These are phyloP conservation scores for Exephanes ischioxanthus DNA, from an alignment of 2,888 invertebrate genomes.

Conservation along the genomic window DNA sequence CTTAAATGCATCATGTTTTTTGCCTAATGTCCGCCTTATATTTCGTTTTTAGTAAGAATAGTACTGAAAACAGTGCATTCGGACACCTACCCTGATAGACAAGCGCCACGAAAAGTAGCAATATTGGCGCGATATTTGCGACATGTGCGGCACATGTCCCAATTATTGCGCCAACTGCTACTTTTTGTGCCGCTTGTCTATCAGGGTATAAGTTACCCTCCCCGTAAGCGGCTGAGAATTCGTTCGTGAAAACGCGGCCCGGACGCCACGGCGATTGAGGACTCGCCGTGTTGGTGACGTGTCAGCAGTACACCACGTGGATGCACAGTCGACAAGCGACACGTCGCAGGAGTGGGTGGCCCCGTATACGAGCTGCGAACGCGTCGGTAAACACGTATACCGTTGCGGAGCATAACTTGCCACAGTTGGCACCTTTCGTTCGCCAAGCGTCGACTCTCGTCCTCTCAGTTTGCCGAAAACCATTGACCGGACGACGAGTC, in stretches of 20 bases:
- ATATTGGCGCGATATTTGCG: no score
- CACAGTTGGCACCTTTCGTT: slow-evolving; percentile 51
- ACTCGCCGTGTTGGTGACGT: slow-evolving; percentile 74
- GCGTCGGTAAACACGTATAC: slow-evolving; percentile 71
- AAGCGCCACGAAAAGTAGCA: no score
- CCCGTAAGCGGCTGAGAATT: neutral
- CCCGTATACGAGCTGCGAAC: slow-evolving; percentile 43
- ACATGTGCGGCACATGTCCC: no score
- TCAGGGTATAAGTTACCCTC: neutral
- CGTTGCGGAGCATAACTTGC: slow-evolving; percentile 15
- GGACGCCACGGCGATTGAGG: slow-evolving; percentile 4
- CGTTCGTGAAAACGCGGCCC: slow-evolving; percentile 19
- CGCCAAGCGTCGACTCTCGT: neutral
- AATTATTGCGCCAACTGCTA: no score
- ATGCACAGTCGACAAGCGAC: slow-evolving; percentile 70
- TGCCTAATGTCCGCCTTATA: no score
- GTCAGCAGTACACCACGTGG: slow-evolving; percentile 78
- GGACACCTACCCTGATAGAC: no score
- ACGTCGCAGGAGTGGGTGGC: slow-evolving; percentile 73
- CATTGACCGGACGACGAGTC: slow-evolving; percentile 10
- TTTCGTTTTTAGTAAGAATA: no score
- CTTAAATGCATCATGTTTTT: no score
- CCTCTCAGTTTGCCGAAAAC: slow-evolving; percentile 32
- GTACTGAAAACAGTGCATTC: no score
- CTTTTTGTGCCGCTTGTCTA: no score